Conservation (phyloP, 2,888 invertebrate genomes). For the Sepiola atlantica region DNA sequence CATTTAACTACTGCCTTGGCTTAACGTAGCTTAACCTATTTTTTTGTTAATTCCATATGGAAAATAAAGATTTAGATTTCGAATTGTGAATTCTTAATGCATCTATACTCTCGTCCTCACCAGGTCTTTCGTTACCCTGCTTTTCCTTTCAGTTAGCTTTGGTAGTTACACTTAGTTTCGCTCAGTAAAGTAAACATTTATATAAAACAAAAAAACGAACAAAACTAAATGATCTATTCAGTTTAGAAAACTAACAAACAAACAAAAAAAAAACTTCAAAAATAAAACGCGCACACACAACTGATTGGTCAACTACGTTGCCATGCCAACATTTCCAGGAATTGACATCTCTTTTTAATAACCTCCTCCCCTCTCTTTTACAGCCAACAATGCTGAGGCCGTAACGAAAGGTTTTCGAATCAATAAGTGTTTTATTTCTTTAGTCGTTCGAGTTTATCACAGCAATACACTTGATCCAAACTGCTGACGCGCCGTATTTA, state of each 20-base stretch:
- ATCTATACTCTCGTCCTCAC: too few species aligned
- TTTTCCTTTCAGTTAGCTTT: not conserved
- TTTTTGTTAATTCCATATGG: too few species aligned
- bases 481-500: not conserved
- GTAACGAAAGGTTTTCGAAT: not conserved
- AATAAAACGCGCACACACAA: too few species aligned
- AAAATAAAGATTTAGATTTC: too few species aligned
- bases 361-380: too few species aligned
- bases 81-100: too few species aligned
- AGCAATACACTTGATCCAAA: not conserved
- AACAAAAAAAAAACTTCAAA: too few species aligned
- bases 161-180: not conserved
- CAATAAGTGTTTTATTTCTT: constrained; percentile 32
- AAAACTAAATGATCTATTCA: not conserved
- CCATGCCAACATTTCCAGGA: not conserved
- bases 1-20: too few species aligned
- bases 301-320: not conserved
- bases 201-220: not conserved
- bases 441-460: not conserved
- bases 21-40: too few species aligned
- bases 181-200: too few species aligned
- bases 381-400: too few species aligned
- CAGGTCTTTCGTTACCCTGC: not conserved
- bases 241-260: too few species aligned
- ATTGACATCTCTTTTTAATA: not conserved